These are phyloP conservation scores for Nothobranchius furzeri DNA, from an alignment of 2,113 vertebrate species.

Conservation along the genomic window DNA sequence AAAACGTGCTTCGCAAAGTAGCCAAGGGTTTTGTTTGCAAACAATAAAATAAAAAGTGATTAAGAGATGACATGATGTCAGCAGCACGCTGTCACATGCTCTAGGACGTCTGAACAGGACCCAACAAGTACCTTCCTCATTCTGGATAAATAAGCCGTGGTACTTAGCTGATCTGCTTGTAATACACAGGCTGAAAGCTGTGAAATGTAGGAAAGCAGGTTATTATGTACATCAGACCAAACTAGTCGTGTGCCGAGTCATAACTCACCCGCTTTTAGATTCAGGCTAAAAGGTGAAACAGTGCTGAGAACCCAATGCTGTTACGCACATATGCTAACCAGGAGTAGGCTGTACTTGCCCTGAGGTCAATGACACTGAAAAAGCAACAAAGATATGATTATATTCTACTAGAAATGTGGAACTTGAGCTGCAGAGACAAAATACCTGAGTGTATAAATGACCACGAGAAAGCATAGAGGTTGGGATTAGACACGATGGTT, in stretches of 20 bases:
- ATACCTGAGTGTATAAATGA: not conserved
- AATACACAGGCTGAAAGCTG: conserved; percentile 1
- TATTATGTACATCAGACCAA: conserved; percentile 2
- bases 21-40: not conserved
- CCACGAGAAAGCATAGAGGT: not conserved
- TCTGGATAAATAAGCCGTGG: conserved; percentile 35
- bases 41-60: not conserved
- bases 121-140: conserved; percentile 49
- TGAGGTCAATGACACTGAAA: conserved; percentile 32
- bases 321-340: not conserved
- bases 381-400: conserved; percentile 6
- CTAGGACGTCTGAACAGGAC: conserved; percentile 66
- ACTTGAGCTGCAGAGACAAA: conserved; percentile 9
- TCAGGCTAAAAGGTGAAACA: conserved; percentile 2
- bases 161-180: conserved; percentile 17
- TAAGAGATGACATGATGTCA: conserved; percentile 3
- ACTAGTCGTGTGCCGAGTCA: not conserved
- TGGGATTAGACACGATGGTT: not conserved
- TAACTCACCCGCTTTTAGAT: not conserved
- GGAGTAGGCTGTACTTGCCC: not conserved
- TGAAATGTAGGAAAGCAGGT: conserved; percentile 21
- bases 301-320: not conserved
- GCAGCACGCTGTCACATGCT: conserved; percentile 58
- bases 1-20: not conserved
- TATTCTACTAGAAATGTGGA: not conserved